phyloP scores from a whole-genome alignment of 2,113 vertebrate genomes.

The Thamnophis sirtalis region DNA sequence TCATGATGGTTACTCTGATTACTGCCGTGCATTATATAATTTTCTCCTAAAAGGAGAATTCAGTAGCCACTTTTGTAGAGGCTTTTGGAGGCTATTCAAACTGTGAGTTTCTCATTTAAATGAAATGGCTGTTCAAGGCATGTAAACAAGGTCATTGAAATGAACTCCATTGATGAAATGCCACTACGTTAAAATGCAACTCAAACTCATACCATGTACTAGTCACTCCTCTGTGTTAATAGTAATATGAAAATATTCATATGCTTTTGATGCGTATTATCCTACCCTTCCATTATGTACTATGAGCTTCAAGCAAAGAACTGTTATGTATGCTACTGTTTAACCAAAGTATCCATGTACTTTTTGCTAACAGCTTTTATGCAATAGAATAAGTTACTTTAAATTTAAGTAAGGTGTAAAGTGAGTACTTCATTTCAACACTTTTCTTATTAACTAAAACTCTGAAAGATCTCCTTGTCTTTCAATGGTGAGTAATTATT shows the following conservation, averaged over 20 bases:
- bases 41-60: neutral
- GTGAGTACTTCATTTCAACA: constrained; percentile 12
- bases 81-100: neutral
- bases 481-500: constrained; percentile 1
- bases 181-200: neutral
- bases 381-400: neutral
- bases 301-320: neutral
- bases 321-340: neutral
- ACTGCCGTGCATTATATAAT: neutral
- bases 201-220: neutral
- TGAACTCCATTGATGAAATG: neutral
- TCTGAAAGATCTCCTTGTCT: neutral
- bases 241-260: neutral
- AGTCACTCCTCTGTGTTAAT: neutral
- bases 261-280: neutral
- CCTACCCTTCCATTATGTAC: neutral
- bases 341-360: neutral
- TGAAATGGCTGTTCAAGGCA: neutral
- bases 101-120: neutral
- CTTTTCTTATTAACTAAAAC: neutral
- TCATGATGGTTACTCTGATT: neutral
- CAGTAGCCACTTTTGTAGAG: neutral
- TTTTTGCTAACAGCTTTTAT: neutral
- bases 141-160: neutral
- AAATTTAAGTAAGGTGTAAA: neutral